Evolutionary conservation across 1,140 invertebrate species (phyloP), one percentile per base, ranked within the genome.

Genomic region (Drosophila nannoptera): DNA sequence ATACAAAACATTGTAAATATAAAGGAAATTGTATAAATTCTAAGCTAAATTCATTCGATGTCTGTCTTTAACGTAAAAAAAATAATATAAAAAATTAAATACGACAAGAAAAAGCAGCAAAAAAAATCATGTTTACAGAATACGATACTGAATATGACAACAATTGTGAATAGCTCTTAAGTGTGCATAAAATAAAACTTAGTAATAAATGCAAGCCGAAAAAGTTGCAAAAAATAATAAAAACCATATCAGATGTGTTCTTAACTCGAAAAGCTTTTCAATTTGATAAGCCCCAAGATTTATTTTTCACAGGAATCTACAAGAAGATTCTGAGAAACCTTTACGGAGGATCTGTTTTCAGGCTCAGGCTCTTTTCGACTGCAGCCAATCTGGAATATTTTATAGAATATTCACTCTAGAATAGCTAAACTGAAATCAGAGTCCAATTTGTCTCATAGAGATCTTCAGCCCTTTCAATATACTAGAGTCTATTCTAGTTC

Each of bases 131-230:
- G 32, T 42, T 55, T 62, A 36, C 71, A 52, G 59, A 75, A 64
- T 64, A 73, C 59, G 56, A 69, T 64, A 61, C 71, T 43, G 67
- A 68, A 56, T 64, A 67, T 72, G 65, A 78, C 60, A 66, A 77
- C 62, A 75, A 83, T 83, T 83, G 80, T 83, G 80, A 83, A 71
- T 83, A 83, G 73, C 9, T 61, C 32, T 68, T 84, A 83, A 83
- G 80, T 83, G 80, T 83, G 80, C 80, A 84, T 83, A 84, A 73
- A 66, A 4, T 69, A 8, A 78, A 76, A 60, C 50, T 80, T 80
- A 81, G 77, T 77, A 80, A 80, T 81, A 75, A 83, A 82, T 53
- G 43, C 42, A 55, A 67, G 59, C 55, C 16, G 50, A 55, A 48
- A 50, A 50, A 35, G 35, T 48, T 33, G 14, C 29, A 49, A 49